phyloP scores from a whole-genome alignment of 2,888 invertebrate species.

The Spicauda simplicius region DNA sequence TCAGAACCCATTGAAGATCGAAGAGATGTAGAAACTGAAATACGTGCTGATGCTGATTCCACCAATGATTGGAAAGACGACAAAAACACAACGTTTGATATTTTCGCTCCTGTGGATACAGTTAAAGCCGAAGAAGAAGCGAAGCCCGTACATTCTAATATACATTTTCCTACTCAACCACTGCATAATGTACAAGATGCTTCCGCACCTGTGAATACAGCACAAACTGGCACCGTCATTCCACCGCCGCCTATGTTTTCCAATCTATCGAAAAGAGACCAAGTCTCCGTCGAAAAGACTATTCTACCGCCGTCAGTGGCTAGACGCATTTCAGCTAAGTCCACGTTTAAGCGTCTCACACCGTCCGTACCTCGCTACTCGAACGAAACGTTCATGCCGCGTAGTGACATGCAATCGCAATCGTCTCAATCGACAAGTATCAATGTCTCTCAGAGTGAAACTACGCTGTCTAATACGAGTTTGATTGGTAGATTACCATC shows the following conservation, averaged over 20 bases:
- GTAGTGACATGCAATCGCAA: too few relatives aligned
- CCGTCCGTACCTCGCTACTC: slow-evolving; percentile 40
- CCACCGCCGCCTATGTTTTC: slow-evolving; percentile 78
- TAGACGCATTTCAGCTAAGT: slow-evolving; percentile 66
- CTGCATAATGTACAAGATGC: slow-evolving; percentile 6
- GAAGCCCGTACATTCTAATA: background rate
- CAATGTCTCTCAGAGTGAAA: background rate
- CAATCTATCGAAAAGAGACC: slow-evolving; percentile 53
- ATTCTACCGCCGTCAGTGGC: slow-evolving; percentile 76
- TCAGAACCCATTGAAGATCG: background rate
- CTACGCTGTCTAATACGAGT: too few relatives aligned
- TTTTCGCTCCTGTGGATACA: slow-evolving; percentile 40
- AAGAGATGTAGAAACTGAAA: slow-evolving; percentile 5
- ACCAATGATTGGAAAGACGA: background rate
- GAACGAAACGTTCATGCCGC: slow-evolving; percentile 66
- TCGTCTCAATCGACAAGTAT: background rate
- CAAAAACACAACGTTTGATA: background rate
- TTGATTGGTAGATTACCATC: background rate
- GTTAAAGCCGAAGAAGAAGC: background rate
- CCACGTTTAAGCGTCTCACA: slow-evolving; percentile 59
- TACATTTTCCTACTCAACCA: slow-evolving; percentile 4
- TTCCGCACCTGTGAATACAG: slow-evolving; percentile 23
- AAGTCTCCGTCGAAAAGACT: slow-evolving; percentile 54
- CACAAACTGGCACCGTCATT: slow-evolving; percentile 49
- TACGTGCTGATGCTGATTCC: background rate